phyloP scores from a whole-genome alignment of 2,797 vertebrate genomes.

The Mastacembelus armatus region DNA sequence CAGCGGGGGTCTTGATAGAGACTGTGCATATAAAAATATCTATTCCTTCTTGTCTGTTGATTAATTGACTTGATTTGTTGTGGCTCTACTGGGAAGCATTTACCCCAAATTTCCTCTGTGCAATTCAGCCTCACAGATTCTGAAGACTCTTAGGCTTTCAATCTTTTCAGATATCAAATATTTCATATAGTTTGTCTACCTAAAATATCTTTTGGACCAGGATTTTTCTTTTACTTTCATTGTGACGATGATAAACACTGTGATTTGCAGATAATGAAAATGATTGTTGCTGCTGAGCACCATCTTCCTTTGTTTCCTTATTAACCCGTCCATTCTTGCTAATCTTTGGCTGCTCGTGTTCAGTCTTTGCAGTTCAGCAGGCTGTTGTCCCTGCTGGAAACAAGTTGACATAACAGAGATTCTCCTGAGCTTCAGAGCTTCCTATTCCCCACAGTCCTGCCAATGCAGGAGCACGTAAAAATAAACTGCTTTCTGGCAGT shows the following conservation, averaged over 20 bases:
- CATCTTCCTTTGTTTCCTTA: not conserved
- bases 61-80: too few relatives aligned
- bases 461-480: conserved; percentile 59
- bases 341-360: not conserved
- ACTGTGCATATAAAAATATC: not conserved
- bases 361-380: conserved; percentile 17
- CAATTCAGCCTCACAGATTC: too few relatives aligned
- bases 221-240: too few relatives aligned
- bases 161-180: not conserved
- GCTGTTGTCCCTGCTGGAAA: conserved; percentile 49
- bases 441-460: conserved; percentile 22
- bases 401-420: conserved; percentile 61
- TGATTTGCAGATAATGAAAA: too few relatives aligned
- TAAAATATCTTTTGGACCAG: too few relatives aligned
- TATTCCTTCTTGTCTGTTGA: too few relatives aligned
- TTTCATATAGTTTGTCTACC: too few relatives aligned
- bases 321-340: not conserved
- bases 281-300: not conserved
- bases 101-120: too few relatives aligned
- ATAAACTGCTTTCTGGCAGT: conserved; percentile 38
- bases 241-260: too few relatives aligned
- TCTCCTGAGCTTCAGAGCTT: conserved; percentile 23
- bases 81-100: too few relatives aligned
- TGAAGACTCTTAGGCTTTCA: too few relatives aligned
- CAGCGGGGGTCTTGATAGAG: not conserved